A percentile compares a stretch with the other conserved stretches of the same genome.
phyloP scores from a whole-genome alignment of 2,797 vertebrate genomes.

The Chelonia mydas region DNA sequence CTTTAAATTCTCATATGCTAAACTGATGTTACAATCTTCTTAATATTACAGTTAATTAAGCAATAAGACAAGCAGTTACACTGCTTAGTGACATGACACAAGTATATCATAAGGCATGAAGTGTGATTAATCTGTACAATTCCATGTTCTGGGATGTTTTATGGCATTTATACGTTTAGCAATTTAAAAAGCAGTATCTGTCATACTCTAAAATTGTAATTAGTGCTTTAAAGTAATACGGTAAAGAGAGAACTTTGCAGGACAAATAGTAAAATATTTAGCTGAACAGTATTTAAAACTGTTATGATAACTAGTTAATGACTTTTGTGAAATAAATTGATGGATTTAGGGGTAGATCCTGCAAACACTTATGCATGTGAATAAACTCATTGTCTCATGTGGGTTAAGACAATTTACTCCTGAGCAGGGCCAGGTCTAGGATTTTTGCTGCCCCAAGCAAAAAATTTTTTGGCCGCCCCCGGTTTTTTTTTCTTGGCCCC shows the following conservation, averaged over 20 bases:
- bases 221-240: background rate
- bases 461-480: no score
- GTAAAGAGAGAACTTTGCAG: background rate
- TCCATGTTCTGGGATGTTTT: background rate
- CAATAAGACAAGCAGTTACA: background rate
- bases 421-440: no score
- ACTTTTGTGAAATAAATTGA: background rate
- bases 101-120: background rate
- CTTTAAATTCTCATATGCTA: background rate
- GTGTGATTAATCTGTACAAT: background rate
- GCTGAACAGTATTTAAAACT: background rate
- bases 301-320: background rate
- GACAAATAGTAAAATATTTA: background rate
- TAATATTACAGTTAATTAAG: background rate
- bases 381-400: background rate
- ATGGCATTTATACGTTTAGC: background rate
- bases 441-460: no score
- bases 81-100: background rate
- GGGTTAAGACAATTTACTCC: background rate
- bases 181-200: background rate
- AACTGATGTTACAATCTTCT: background rate
- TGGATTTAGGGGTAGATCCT: background rate
- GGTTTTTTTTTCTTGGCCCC: no score
- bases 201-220: background rate
- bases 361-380: background rate